Percentiles rank a stretch among this genome's conserved stretches.
Conservation (phyloP, 1,140 invertebrate species). For the Caenorhabditis remanei region DNA sequence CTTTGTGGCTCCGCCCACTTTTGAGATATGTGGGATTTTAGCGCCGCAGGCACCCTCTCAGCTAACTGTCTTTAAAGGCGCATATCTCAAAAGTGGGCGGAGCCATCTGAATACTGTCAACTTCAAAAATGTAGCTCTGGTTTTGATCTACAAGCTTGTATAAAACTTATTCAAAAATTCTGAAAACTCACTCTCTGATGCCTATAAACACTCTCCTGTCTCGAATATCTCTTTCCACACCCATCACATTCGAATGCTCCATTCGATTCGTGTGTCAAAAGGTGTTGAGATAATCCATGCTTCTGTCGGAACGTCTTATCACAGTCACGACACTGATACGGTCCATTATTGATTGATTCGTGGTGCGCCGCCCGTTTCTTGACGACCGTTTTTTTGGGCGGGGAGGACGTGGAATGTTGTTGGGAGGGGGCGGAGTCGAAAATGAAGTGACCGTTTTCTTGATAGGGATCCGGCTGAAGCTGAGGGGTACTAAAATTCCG, state of each 20-base stretch:
- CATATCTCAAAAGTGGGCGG: too few species aligned
- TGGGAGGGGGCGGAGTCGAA: neutral
- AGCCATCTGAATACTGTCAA: too few species aligned
- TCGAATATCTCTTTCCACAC: slow-evolving; percentile 43
- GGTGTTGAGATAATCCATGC: slow-evolving; percentile 22
- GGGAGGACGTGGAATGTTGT: neutral
- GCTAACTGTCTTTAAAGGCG: too few species aligned
- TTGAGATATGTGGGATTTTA: too few species aligned
- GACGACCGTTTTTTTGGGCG: neutral
- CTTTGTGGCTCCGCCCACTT: too few species aligned
- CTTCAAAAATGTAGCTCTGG: too few species aligned
- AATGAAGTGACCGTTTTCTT: neutral
- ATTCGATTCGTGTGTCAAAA: slow-evolving; percentile 17
- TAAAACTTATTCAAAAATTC: too few species aligned
- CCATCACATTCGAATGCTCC: slow-evolving; percentile 45
- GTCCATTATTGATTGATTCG: neutral
- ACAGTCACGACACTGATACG: slow-evolving; percentile 10
- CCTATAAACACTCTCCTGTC: slow-evolving; percentile 40
- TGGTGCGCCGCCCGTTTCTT: neutral
- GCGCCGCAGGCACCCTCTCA: too few species aligned
- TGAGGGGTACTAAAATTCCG: neutral
- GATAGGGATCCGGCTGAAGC: neutral
- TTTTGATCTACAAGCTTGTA: too few species aligned
- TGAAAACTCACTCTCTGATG: slow-evolving; percentile 19
- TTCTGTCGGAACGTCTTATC: slow-evolving; percentile 40